Evolutionary conservation across 2,113 vertebrate species (phyloP), one percentile per base, ranked within the genome.

Genomic region (Hipposideros armiger): DNA sequence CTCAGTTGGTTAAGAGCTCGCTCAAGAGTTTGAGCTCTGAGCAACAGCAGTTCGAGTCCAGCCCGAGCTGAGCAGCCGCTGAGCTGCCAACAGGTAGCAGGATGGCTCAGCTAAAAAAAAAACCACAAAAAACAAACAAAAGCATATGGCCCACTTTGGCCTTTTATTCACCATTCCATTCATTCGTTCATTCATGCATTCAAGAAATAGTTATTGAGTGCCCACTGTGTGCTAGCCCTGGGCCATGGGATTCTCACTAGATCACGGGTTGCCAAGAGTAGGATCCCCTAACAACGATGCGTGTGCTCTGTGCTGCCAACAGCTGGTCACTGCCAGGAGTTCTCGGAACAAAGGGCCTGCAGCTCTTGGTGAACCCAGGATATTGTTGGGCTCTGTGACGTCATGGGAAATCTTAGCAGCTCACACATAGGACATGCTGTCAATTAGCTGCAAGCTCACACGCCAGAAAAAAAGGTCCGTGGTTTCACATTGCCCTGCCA

Each of bases 381-480:
- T 24, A 3, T 16, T 10, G 66, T 8, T 20, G 93, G 66, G 73
- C 30, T 85, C 84, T 28, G 87, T 73, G 90, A 92, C 13, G 30
- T 95, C 92, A 82, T 20, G 88, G 96, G 85, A 94, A 91, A 58
- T 45, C 90, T 90, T 42, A 72, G 87, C 88, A 30, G 66, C 36
- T 32, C 42, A 6, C 6, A 24, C 67, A 14, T 26, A 58, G 86
- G 83, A 77, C 40, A 9, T 0, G 7, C 6, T 62, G 91, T 92
- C 94, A 77, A 36, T 76, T 50, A 76, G 69, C 93, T 15, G 45
- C 24, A 58, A 74, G 78, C 80, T 60, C 28, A 17, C 58, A 69
- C 2, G 24, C 45, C n/a, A 32, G 13, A 40, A 17, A 50, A 60
- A 47, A 47, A 78, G 54, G 84, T 52, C 22, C 77, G 78, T 1